These are phyloP conservation scores for Drosophila paramelanica DNA, from an alignment of 2,888 invertebrate genomes.

Conservation along the genomic window DNA sequence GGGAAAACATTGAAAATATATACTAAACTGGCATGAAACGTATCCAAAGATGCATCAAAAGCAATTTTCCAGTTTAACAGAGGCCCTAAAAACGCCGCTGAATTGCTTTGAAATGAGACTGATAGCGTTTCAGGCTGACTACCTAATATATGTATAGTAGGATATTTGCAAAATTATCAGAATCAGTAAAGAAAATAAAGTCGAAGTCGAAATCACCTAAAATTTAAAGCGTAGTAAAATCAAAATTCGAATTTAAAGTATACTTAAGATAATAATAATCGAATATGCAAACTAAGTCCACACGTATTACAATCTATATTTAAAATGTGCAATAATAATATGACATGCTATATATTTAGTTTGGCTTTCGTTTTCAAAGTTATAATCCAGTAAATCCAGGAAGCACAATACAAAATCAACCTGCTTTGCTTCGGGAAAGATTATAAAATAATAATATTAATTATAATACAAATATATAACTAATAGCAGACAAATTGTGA, in stretches of 20 bases:
- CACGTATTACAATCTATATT: slow-evolving; percentile 47
- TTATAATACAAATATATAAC: slow-evolving; percentile 26
- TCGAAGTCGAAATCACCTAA: slow-evolving; percentile 38
- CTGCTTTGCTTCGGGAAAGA: slow-evolving; percentile 63
- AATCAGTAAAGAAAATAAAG: slow-evolving; percentile 17
- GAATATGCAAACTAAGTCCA: slow-evolving; percentile 33
- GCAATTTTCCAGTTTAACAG: slow-evolving; percentile 59
- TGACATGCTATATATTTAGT: slow-evolving; percentile 74
- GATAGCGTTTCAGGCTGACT: slow-evolving; percentile 83
- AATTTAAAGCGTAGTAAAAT: slow-evolving; percentile 77
- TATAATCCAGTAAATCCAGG: slow-evolving; percentile 43
- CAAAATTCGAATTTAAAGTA: slow-evolving; percentile 83
- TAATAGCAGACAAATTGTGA: slow-evolving; percentile 75
- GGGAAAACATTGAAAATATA: slow-evolving; percentile 38
- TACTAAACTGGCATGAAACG: slow-evolving; percentile 78
- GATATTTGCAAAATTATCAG: slow-evolving; percentile 16
- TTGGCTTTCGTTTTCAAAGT: slow-evolving; percentile 76
- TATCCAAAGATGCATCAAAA: slow-evolving; percentile 85
- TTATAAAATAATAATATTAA: slow-evolving; percentile 11
- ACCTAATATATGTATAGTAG: slow-evolving; percentile 38
- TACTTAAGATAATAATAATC: slow-evolving; percentile 56
- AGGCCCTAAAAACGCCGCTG: slow-evolving; percentile 30
- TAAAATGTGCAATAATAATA: slow-evolving; percentile 73
- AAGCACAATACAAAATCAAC: slow-evolving; percentile 35
- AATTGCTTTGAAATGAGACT: slow-evolving; percentile 83